Percentiles rank a stretch among this genome's conserved stretches.
Conservation (phyloP, 2,797 vertebrate genomes). For the Silurus aristotelis region DNA sequence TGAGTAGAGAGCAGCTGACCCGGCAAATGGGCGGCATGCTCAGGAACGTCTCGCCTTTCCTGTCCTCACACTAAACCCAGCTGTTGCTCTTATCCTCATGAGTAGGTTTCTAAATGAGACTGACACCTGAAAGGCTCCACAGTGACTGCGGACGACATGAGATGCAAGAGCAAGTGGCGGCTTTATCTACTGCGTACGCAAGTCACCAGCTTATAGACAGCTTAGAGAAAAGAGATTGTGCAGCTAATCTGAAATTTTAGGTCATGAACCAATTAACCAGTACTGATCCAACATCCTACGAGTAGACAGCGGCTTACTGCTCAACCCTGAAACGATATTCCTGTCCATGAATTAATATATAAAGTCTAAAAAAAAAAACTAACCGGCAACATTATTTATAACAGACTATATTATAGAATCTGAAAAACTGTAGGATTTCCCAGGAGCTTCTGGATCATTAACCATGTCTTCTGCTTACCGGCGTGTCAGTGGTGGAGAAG, state of each 20-base stretch:
- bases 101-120: slow-evolving; percentile 6
- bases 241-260: neutral
- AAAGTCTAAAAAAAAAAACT: neutral
- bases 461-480: slow-evolving; percentile 66
- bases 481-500: slow-evolving; percentile 73
- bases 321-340: neutral
- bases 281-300: neutral
- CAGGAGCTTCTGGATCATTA: neutral
- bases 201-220: neutral
- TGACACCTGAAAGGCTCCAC: slow-evolving; percentile 5
- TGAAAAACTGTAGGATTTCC: neutral
- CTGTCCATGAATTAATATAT: neutral
- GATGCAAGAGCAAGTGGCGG: no score
- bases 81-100: slow-evolving; percentile 29
- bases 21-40: slow-evolving; percentile 28
- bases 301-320: neutral
- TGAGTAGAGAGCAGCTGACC: slow-evolving; percentile 40
- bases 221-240: neutral
- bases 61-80: slow-evolving; percentile 23
- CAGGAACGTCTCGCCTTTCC: slow-evolving; percentile 8
- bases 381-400: neutral
- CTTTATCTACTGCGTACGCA: no score
- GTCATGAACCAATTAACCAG: neutral
- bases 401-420: neutral
- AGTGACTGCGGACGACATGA: neutral